phyloP scores from a whole-genome alignment of 2,888 invertebrate species.

The Athrips mouffetella region DNA sequence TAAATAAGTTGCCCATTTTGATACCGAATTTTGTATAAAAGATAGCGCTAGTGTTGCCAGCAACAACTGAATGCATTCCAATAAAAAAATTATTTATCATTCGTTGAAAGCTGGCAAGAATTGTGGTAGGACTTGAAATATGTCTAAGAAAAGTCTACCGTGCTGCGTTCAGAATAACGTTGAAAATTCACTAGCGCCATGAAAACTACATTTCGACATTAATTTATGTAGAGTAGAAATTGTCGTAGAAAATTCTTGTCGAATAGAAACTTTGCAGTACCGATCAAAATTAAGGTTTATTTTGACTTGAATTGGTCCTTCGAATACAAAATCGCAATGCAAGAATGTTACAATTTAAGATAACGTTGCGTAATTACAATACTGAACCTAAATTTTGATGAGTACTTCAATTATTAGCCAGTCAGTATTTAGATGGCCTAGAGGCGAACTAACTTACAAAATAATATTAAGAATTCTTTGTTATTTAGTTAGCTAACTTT shows the following conservation, averaged over 20 bases:
- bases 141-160: neutral
- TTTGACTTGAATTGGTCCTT: too few species aligned
- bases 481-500: constrained; percentile 78
- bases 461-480: constrained; percentile 71
- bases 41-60: constrained; percentile 18
- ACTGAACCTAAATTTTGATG: neutral
- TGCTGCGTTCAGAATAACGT: neutral
- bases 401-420: constrained; percentile 40
- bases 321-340: too few species aligned
- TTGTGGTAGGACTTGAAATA: neutral
- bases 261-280: constrained; percentile 24
- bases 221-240: constrained; percentile 55
- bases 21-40: constrained; percentile 16
- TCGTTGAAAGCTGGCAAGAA: constrained; percentile 1
- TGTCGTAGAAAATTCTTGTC: constrained; percentile 39
- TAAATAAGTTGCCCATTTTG: constrained; percentile 10
- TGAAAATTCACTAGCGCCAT: constrained; percentile 31
- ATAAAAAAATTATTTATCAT: constrained; percentile 14
- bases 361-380: neutral
- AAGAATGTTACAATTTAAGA: too few species aligned
- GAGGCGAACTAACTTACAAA: constrained; percentile 58
- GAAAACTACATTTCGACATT: constrained; percentile 35
- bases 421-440: constrained; percentile 70
- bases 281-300: neutral
- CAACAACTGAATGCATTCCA: constrained; percentile 19